A percentile compares a stretch with the other conserved stretches of the same genome.
Conservation (phyloP, 1,140 invertebrate genomes). For the Hyles vespertilio region DNA sequence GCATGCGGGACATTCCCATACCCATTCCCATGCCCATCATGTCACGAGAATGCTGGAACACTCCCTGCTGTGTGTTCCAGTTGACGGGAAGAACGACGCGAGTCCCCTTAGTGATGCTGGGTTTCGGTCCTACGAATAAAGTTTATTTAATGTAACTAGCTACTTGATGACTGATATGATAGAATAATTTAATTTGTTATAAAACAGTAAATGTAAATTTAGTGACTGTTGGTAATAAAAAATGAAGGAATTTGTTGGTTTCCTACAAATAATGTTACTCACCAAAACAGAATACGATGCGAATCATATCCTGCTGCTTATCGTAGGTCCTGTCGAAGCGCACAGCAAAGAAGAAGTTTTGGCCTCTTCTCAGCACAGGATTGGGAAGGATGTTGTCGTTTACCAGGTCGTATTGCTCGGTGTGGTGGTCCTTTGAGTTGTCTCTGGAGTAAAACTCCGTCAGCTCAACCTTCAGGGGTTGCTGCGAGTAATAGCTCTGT, state of each 20-base stretch:
- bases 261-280: constrained; percentile 22
- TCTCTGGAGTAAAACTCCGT: constrained; percentile 80
- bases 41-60: constrained; percentile 67
- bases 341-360: constrained; percentile 79
- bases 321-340: constrained; percentile 75
- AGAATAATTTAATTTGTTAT: background rate
- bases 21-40: constrained; percentile 59
- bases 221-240: too few relatives aligned
- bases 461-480: constrained; percentile 77
- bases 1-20: constrained; percentile 49
- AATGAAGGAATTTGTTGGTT: too few relatives aligned
- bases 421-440: constrained; percentile 81
- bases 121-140: constrained; percentile 77
- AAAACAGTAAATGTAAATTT: background rate
- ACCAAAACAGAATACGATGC: constrained; percentile 72
- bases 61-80: constrained; percentile 63
- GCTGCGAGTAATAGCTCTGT: constrained; percentile 71
- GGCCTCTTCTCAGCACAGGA: constrained; percentile 78
- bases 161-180: background rate
- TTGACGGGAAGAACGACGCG: constrained; percentile 77
- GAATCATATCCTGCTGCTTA: constrained; percentile 72
- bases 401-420: constrained; percentile 80
- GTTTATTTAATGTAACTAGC: background rate
- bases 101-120: constrained; percentile 80
- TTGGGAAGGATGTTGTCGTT: constrained; percentile 71